phyloP scores from a whole-genome alignment of 2,113 vertebrate genomes.

The Serilophus lunatus region DNA sequence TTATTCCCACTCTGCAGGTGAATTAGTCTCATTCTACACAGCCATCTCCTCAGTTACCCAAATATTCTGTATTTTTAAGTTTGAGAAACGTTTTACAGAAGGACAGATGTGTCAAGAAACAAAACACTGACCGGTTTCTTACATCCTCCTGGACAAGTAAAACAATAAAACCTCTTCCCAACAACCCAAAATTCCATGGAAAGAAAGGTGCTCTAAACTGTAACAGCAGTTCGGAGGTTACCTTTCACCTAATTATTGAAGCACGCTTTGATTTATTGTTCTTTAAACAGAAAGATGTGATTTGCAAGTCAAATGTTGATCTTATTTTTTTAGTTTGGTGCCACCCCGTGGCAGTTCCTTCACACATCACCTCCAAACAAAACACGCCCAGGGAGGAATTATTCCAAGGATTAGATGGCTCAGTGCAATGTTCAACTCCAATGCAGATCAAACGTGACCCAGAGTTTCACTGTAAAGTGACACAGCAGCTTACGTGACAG shows the following conservation, averaged over 20 bases:
- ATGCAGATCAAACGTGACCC: not conserved
- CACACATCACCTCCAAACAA: not conserved
- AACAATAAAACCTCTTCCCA: not conserved
- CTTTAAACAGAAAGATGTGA: not conserved
- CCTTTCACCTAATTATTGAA: not conserved
- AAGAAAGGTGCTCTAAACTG: not conserved
- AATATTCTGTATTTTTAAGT: not conserved
- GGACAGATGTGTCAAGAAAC: not conserved
- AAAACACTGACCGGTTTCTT: not conserved
- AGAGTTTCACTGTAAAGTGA: not conserved
- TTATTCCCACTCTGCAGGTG: not conserved
- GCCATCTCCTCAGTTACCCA: not conserved
- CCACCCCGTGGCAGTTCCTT: conserved; percentile 38
- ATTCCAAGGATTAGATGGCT: not conserved
- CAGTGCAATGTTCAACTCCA: not conserved
- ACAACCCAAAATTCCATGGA: not conserved
- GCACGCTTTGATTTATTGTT: not conserved
- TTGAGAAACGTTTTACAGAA: not conserved
- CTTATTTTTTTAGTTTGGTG: conserved; percentile 31
- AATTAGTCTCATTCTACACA: not conserved
- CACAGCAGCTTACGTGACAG: not conserved
- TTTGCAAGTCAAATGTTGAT: not conserved
- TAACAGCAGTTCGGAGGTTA: not conserved
- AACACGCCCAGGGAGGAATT: not conserved
- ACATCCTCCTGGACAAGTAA: not conserved